A percentile compares a stretch with the other conserved stretches of the same genome.
Evolutionary conservation across 2,797 vertebrate species (phyloP).

Genomic region (Manis crassicaudata): DNA sequence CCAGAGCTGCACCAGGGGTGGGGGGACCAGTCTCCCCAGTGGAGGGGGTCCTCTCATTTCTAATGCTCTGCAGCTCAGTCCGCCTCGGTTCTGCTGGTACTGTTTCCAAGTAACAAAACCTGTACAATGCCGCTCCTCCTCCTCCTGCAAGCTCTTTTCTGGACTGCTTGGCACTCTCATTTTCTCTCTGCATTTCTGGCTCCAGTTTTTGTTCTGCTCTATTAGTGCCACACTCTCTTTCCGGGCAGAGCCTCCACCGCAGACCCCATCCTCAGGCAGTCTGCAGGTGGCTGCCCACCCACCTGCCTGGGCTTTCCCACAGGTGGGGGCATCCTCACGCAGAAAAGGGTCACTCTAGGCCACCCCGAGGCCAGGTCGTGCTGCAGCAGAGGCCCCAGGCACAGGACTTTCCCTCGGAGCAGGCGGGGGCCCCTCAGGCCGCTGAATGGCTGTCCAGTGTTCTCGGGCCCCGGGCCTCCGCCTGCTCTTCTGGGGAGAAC

Average conservation of each 20-base stretch:
- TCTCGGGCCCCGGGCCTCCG: neutral
- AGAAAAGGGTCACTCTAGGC: neutral
- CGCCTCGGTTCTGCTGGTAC: fast-evolving
- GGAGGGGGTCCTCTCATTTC: neutral
- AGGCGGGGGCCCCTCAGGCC: fast-evolving
- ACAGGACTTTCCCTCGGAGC: neutral
- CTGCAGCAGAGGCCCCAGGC: neutral
- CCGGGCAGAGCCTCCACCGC: neutral
- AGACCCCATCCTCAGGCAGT: too few relatives aligned
- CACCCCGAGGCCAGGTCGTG: neutral
- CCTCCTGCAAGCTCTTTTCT: neutral
- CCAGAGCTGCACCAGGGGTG: neutral
- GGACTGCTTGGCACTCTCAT: neutral
- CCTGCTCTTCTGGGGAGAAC: neutral
- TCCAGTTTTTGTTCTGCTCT: neutral
- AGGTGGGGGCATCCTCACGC: neutral
- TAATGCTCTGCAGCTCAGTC: neutral
- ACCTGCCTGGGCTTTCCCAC: neutral
- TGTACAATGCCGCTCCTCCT: fast-evolving
- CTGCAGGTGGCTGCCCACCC: fast-evolving
- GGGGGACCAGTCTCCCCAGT: fast-evolving
- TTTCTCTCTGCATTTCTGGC: neutral
- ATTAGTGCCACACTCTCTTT: neutral
- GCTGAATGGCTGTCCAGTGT: fast-evolving
- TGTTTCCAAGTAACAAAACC: neutral